A percentile compares a stretch with the other conserved stretches of the same genome.
phyloP scores from a whole-genome alignment of 2,797 vertebrate species.

The Hyperoplus immaculatus region DNA sequence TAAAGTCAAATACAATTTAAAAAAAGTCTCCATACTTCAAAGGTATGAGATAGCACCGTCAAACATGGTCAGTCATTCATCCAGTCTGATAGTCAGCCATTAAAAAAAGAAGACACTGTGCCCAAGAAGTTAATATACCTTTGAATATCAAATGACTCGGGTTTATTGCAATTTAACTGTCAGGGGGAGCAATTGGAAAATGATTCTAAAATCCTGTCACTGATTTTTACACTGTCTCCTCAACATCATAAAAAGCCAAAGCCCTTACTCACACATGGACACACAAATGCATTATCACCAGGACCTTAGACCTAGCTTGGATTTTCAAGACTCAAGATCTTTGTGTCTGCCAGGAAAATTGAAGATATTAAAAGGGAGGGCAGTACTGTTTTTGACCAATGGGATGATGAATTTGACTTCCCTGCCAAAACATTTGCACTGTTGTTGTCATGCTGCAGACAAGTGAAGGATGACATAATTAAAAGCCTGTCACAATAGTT shows the following conservation, averaged over 20 bases:
- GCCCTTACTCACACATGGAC: conserved; percentile 70
- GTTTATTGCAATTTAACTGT: conserved; percentile 73
- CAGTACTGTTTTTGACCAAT: not conserved
- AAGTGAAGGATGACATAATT: not conserved
- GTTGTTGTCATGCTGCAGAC: not conserved
- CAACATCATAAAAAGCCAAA: conserved; percentile 76
- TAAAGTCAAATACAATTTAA: not conserved
- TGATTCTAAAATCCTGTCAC: conserved; percentile 69
- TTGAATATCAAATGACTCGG: conserved; percentile 60
- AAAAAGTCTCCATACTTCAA: not conserved
- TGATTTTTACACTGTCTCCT: conserved; percentile 64
- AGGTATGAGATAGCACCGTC: conserved; percentile 2
- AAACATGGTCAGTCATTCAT: conserved; percentile 33
- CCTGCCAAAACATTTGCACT: not conserved
- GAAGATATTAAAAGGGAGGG: not conserved
- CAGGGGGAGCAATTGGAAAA: conserved; percentile 68
- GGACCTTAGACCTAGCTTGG: not conserved
- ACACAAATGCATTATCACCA: conserved; percentile 54
- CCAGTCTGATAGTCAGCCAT: conserved; percentile 25
- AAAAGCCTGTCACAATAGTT: not conserved
- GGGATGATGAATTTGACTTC: not conserved
- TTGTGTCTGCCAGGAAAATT: conserved; percentile 12
- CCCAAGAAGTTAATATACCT: conserved; percentile 62
- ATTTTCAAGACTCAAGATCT: conserved; percentile 18
- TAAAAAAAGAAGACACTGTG: conserved; percentile 39